Conservation (phyloP, 2,888 invertebrate species). For the Cylloceria caligata region DNA sequence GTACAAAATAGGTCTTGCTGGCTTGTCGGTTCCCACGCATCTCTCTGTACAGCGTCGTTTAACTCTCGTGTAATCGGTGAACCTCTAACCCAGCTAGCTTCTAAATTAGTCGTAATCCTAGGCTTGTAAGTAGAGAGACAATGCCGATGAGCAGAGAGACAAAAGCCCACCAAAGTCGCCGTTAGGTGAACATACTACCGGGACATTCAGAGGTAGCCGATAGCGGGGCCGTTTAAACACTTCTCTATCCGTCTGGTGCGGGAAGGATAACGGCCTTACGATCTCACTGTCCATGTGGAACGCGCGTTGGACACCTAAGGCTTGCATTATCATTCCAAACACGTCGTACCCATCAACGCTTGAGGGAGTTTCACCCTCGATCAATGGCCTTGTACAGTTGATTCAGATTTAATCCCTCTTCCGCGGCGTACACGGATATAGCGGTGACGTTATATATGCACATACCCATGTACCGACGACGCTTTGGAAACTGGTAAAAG, state of each 20-base stretch:
- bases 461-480: slow-evolving; percentile 11
- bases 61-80: slow-evolving; percentile 64
- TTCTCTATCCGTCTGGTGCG: not conserved
- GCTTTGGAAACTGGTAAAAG: slow-evolving; percentile 48
- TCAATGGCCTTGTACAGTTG: slow-evolving; percentile 63
- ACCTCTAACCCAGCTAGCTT: slow-evolving; percentile 54
- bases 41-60: slow-evolving; percentile 44
- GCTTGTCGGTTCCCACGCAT: slow-evolving; percentile 23
- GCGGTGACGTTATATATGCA: not conserved
- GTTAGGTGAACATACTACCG: too few relatives aligned
- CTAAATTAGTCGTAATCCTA: slow-evolving; percentile 62
- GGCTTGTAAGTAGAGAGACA: slow-evolving; percentile 38
- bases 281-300: not conserved
- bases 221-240: not conserved
- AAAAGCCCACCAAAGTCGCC: not conserved
- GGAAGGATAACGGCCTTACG: not conserved
- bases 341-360: slow-evolving; percentile 65
- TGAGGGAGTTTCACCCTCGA: slow-evolving; percentile 48
- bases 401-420: slow-evolving; percentile 67
- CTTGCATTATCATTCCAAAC: slow-evolving; percentile 68
- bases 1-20: slow-evolving; percentile 10
- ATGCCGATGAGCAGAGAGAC: not conserved
- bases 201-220: too few relatives aligned
- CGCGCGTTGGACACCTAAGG: slow-evolving; percentile 19
- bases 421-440: slow-evolving; percentile 14